A percentile compares a stretch with the other conserved stretches of the same genome.
phyloP scores from a whole-genome alignment of 2,888 invertebrate genomes.

The Junonia oenone region DNA sequence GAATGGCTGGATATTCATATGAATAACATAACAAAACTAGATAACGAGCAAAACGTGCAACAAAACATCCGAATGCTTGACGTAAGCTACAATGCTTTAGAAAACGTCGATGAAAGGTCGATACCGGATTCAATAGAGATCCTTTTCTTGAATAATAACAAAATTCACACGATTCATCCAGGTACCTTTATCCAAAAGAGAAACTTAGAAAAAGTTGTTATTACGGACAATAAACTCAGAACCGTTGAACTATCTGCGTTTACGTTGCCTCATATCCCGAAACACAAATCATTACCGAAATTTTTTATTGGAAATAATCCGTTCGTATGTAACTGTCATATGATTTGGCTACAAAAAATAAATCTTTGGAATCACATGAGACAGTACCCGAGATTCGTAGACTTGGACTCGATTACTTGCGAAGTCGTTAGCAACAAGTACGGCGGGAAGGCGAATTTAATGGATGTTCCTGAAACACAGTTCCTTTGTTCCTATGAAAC shows the following conservation, averaged over 20 bases:
- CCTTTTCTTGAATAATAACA: constrained; percentile 87
- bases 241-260: constrained; percentile 86
- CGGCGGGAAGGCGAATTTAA: constrained; percentile 82
- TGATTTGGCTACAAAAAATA: constrained; percentile 91
- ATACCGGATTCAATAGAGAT: constrained; percentile 87
- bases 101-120: constrained; percentile 83
- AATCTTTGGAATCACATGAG: constrained; percentile 86
- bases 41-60: constrained; percentile 84
- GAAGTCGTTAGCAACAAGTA: constrained; percentile 84
- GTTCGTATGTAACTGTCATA: constrained; percentile 90
- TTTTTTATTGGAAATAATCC: constrained; percentile 91
- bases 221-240: constrained; percentile 86
- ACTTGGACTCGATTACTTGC: constrained; percentile 87
- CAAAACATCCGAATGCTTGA: constrained; percentile 87
- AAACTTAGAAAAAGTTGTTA: constrained; percentile 86
- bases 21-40: constrained; percentile 86
- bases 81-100: constrained; percentile 86
- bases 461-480: constrained; percentile 85
- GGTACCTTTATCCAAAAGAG: constrained; percentile 86
- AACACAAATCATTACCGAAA: constrained; percentile 84
- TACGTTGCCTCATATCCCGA: constrained; percentile 82
- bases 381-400: constrained; percentile 88
- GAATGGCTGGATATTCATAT: constrained; percentile 90
- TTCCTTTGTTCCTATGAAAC: constrained; percentile 90
- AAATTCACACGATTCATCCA: constrained; percentile 84